Conservation (phyloP, 2,797 vertebrate species). For the Intellagama lesueurii region DNA sequence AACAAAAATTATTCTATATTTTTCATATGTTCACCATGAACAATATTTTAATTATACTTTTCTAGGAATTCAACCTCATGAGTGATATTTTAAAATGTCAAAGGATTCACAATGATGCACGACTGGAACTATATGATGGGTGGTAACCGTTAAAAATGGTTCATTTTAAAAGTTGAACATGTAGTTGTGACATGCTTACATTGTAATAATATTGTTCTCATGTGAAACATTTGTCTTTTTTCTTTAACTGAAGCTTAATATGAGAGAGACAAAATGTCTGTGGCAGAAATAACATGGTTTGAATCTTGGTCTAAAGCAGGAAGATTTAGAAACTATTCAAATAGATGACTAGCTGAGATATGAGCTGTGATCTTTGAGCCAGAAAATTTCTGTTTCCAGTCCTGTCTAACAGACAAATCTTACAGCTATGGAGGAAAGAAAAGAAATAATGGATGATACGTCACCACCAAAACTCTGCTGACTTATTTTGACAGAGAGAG, state of each 20-base stretch:
- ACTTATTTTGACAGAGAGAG: neutral
- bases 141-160: neutral
- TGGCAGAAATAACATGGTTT: neutral
- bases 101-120: conserved; percentile 7
- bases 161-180: conserved; percentile 5
- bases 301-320: neutral
- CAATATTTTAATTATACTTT: conserved; percentile 8
- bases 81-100: conserved; percentile 1
- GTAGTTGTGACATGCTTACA: neutral
- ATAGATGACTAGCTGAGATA: neutral
- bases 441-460: too few relatives aligned
- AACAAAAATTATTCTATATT: neutral
- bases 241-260: neutral
- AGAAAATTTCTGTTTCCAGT: neutral
- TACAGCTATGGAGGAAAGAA: neutral
- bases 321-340: neutral
- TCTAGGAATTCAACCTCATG: conserved; percentile 5
- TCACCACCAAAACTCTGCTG: neutral
- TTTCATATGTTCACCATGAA: neutral
- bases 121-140: neutral
- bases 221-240: neutral
- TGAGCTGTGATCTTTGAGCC: neutral
- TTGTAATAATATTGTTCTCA: neutral
- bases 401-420: too few relatives aligned
- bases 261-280: too few relatives aligned